phyloP scores from a whole-genome alignment of 2,113 vertebrate genomes.

The rabbit (Oryctolagus cuniculus) region mOryCun1.1 NC_091432.1:143187501-143188000 shows the following conservation, averaged over 20 bases:
- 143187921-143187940: neutral
- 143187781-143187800: neutral
- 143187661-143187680: no score
- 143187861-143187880: neutral
- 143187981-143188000: neutral
- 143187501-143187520: no score
- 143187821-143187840: neutral
- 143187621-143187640: no score
- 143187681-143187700: no score
- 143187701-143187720: neutral
- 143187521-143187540: no score
- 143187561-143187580: no score
- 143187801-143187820: rapidly evolving
- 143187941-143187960: neutral
- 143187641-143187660: no score
- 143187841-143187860: neutral
- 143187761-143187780: neutral
- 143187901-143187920: neutral
- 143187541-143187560: no score
- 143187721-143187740: constrained; percentile 24
- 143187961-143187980: neutral
- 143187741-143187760: neutral
- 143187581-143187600: no score
- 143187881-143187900: neutral
- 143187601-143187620: no score